A percentile compares a stretch with the other conserved stretches of the same genome.
Conservation (phyloP, 2,888 invertebrate species). For the Ochropleura leucogaster region DNA sequence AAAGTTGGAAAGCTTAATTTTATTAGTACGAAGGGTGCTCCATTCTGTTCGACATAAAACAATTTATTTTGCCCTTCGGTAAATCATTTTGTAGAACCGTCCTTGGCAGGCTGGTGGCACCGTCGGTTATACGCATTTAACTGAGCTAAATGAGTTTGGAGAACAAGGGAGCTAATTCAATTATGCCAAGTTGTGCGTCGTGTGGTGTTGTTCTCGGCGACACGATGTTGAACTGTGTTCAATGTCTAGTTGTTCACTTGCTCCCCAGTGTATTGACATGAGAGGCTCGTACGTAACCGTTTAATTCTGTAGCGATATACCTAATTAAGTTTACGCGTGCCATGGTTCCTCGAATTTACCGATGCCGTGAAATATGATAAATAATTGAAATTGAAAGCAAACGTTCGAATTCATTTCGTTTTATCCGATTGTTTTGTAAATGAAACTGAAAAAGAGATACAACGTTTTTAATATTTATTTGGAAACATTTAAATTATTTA, state of each 20-base stretch:
- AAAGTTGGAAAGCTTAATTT: conserved; percentile 55
- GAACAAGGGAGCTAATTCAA: conserved; percentile 67
- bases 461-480: conserved; percentile 11
- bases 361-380: conserved; percentile 10
- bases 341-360: conserved; percentile 10
- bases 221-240: conserved; percentile 39
- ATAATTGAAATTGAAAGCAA: conserved; percentile 12
- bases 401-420: conserved; percentile 13
- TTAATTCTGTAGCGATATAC: conserved; percentile 34
- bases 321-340: conserved; percentile 33
- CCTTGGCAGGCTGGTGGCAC: conserved; percentile 51
- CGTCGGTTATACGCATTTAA: conserved; percentile 61
- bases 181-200: conserved; percentile 57
- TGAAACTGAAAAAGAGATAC: not conserved
- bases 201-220: conserved; percentile 49
- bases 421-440: conserved; percentile 1
- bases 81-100: conserved; percentile 62
- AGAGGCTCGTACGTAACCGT: not conserved
- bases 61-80: conserved; percentile 63
- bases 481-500: not conserved
- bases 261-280: conserved; percentile 39
- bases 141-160: conserved; percentile 65
- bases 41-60: conserved; percentile 65
- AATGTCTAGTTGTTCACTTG: conserved; percentile 16
- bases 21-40: conserved; percentile 56